A percentile compares a stretch with the other conserved stretches of the same genome.
Conservation (phyloP, 2,113 vertebrate species). For the Eleginops maclovinus region DNA sequence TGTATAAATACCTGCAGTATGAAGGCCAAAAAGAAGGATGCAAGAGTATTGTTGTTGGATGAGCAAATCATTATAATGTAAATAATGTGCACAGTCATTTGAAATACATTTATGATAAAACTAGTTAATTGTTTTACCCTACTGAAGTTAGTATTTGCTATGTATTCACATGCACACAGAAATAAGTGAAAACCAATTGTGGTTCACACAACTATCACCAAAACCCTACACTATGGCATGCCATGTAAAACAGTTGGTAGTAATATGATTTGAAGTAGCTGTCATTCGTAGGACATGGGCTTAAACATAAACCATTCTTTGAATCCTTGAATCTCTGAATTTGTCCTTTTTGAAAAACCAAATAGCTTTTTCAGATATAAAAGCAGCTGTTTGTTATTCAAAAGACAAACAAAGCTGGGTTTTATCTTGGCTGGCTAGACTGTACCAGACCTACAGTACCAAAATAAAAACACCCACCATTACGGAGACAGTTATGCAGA, state of each 20-base stretch:
- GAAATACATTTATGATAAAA: background rate
- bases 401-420: background rate
- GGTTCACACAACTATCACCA: background rate
- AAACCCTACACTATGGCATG: background rate
- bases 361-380: background rate
- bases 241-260: background rate
- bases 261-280: background rate
- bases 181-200: background rate
- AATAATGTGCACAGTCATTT: background rate
- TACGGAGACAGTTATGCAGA: slow-evolving; percentile 43
- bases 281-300: background rate
- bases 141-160: background rate
- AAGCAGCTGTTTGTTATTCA: background rate
- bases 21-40: background rate
- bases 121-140: background rate
- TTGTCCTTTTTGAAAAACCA: background rate
- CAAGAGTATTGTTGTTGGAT: background rate
- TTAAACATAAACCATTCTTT: background rate
- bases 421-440: slow-evolving; percentile 11
- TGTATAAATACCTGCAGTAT: background rate
- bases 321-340: background rate
- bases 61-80: background rate
- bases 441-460: background rate
- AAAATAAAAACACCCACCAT: slow-evolving; percentile 46
- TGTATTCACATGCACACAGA: background rate